These are phyloP conservation scores for Gallinago paraguaiae DNA, from an alignment of 2,113 vertebrate species.

Conservation along the genomic window DNA sequence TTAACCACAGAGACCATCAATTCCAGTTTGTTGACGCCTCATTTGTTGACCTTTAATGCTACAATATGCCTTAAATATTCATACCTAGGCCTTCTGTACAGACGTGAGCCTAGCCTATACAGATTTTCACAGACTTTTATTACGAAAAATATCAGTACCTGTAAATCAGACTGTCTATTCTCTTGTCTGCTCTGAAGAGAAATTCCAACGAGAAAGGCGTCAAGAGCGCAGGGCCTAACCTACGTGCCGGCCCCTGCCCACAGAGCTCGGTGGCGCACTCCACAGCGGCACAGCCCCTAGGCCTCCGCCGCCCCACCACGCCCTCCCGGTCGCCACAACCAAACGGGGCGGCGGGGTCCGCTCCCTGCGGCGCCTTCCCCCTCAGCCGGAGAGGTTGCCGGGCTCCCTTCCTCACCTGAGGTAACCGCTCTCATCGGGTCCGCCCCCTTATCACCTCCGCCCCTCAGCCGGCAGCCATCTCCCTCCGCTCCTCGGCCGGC, in stretches of 20 bases:
- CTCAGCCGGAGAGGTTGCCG: accelerated
- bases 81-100: neutral
- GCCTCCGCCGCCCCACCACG: accelerated
- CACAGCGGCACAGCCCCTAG: accelerated
- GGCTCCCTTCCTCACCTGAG: too few species aligned
- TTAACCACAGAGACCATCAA: neutral
- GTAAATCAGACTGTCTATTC: neutral
- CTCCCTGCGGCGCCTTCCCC: neutral
- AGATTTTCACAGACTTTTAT: neutral
- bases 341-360: accelerated
- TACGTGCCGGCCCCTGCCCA: accelerated
- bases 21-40: neutral
- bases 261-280: accelerated
- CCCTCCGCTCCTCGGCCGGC: too few species aligned
- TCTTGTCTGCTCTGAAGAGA: neutral
- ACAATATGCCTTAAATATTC: neutral
- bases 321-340: neutral
- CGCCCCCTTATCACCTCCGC: accelerated
- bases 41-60: neutral
- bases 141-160: neutral
- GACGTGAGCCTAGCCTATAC: accelerated
- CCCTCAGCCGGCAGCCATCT: too few species aligned
- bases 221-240: neutral
- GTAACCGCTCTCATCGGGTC: accelerated
- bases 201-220: neutral